Percentiles rank a stretch among this genome's conserved stretches.
Conservation (phyloP, 2,888 invertebrate genomes). For the Eurois occulta region DNA sequence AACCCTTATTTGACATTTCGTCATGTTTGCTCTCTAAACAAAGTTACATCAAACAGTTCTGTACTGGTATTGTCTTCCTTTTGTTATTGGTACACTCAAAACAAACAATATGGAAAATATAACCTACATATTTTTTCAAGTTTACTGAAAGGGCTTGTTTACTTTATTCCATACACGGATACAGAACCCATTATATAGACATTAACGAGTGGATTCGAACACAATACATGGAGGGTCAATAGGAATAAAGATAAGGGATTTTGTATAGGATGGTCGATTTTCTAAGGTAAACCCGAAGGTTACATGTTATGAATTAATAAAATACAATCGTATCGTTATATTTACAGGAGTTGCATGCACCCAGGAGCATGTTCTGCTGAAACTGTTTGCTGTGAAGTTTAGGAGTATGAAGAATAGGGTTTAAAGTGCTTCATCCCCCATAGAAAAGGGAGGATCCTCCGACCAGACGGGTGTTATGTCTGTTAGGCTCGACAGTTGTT, state of each 20-base stretch:
- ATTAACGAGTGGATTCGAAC: slow-evolving; percentile 47
- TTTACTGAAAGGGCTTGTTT: slow-evolving; percentile 36
- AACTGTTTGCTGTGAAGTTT: neutral
- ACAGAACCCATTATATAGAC: slow-evolving; percentile 22
- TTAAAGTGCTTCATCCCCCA: no score
- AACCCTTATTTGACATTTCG: slow-evolving; percentile 20
- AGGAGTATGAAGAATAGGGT: no score
- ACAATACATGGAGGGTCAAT: slow-evolving; percentile 54
- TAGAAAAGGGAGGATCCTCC: no score
- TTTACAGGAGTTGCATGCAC: neutral
- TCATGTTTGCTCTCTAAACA: slow-evolving; percentile 46
- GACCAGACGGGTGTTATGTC: no score
- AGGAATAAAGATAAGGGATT: slow-evolving; percentile 24
- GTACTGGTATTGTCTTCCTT: slow-evolving; percentile 15
- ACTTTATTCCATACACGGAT: slow-evolving; percentile 28
- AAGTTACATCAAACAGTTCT: slow-evolving; percentile 32
- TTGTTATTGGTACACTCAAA: slow-evolving; percentile 39
- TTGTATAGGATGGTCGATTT: slow-evolving; percentile 26
- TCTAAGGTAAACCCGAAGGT: neutral
- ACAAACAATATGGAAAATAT: slow-evolving; percentile 33
- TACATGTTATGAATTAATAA: slow-evolving; percentile 15
- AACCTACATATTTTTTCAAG: slow-evolving; percentile 24
- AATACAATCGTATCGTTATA: neutral
- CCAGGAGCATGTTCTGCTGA: neutral
- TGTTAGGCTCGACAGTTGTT: no score